Base-by-base conservation (phyloP, 2,113 vertebrate species). In the Corythornis vintsioides region DNA sequence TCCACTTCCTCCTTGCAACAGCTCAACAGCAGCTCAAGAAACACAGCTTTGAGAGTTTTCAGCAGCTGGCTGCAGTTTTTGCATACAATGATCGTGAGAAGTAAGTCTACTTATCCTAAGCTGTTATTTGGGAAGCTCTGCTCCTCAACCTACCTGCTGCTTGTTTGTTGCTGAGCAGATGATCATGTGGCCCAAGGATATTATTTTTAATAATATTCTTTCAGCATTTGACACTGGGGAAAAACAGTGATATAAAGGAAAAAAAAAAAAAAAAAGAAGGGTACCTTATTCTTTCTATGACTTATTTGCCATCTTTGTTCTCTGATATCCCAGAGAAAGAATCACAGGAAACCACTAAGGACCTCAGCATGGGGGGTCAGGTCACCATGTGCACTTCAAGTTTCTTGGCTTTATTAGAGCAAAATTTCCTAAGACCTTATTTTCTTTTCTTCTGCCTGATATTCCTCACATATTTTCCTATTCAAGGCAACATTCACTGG, bases 11-110 rank as follows among this genome's bases (percentile, higher is more conserved):
- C 90, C 89, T 99, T 86, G 96, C 98, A 28, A 73, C 96, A 47
- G 98, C 97, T 75, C 99, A 98, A 92, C 96, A 98, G 80, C 93
- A 97, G 60, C 96, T 99, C 43, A 98, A 96, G 95, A 99, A 98
- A 97, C 98, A 98, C 7, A 25, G 53, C 65, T 99, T 98, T 97
- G 98, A 99, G 42, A 87, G 96, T 90, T 98, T 99, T 82, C 95
- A 96, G 11, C 96, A 97, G 42, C 88, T 99, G 70, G 57, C 93
- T 88, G 92, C 91, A 45, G 83, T 74, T 43, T 97, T 99, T 75
- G 7, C 28, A 1, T 97, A 98, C 50, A 93, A 97, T 0, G 98
- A 99, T 95, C 84, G 77, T 76, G 90, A 97, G 86, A 98, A 97
- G 99, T 99, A 98, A 97, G 96, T 64, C 9, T 79, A 7, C 74